Evolutionary conservation across 2,113 vertebrate genomes (phyloP).

Genomic region (Gymnobelideus leadbeateri): DNA sequence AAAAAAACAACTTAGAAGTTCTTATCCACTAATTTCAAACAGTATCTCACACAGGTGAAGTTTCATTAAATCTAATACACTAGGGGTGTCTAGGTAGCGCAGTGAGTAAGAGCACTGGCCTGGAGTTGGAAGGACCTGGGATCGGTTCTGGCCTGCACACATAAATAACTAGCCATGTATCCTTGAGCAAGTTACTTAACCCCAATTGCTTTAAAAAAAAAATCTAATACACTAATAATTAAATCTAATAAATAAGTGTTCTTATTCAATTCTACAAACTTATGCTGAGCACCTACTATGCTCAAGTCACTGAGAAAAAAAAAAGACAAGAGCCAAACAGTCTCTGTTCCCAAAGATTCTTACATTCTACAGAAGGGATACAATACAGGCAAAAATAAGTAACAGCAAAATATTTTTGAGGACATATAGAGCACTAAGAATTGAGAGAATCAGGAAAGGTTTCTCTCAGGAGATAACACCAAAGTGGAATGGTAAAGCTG

Average conservation of each 20-base stretch:
- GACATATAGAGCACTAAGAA: neutral
- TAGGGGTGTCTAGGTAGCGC: no score
- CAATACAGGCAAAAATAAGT: neutral
- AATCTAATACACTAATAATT: no score
- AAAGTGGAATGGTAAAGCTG: neutral
- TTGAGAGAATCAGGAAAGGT: neutral
- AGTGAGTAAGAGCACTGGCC: no score
- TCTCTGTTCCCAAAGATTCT: neutral
- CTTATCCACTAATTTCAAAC: neutral
- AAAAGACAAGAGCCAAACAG: neutral
- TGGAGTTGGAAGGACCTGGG: no score
- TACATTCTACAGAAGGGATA: neutral
- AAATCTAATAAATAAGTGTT: no score
- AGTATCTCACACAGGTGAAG: conserved; percentile 16
- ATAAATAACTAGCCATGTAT: no score
- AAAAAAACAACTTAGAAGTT: conserved; percentile 33
- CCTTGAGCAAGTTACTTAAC: no score
- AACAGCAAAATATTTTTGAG: neutral
- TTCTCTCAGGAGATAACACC: neutral
- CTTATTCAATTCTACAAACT: neutral
- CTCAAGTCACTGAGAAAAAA: neutral
- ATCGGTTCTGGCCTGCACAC: no score
- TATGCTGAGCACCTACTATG: neutral
- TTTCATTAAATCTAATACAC: no score
- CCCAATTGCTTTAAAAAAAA: no score